These are phyloP conservation scores for Charina bottae DNA, from an alignment of 2,113 vertebrate genomes.

Conservation along the genomic window DNA sequence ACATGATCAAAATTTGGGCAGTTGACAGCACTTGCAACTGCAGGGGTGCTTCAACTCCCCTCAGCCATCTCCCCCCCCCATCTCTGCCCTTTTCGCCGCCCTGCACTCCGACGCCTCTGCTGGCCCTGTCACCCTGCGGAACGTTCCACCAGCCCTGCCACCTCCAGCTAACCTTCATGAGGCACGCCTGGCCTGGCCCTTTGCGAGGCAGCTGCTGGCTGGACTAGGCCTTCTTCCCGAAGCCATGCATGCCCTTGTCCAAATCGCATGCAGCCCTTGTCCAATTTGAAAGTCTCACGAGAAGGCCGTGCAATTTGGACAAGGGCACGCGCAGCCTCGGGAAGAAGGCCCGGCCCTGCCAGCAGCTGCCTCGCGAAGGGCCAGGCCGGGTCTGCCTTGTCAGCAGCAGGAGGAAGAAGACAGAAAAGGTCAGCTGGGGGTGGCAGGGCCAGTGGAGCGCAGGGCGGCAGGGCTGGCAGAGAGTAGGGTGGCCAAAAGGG, in stretches of 20 bases:
- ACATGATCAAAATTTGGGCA: neutral
- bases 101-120: neutral
- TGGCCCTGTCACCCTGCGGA: neutral
- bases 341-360: neutral
- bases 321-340: neutral
- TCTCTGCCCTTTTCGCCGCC: neutral
- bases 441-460: neutral
- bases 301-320: neutral
- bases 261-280: neutral
- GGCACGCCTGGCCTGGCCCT: neutral
- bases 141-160: neutral
- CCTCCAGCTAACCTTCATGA: neutral
- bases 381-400: neutral
- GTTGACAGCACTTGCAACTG: neutral
- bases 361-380: neutral
- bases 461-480: neutral
- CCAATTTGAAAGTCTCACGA: neutral
- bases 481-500: neutral
- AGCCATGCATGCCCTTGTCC: neutral
- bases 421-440: neutral
- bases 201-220: neutral
- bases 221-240: neutral
- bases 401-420: neutral
- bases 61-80: neutral
- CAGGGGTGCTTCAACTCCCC: neutral